Evolutionary conservation across 2,888 invertebrate genomes (phyloP).

Genomic region (Acanthoscelides obtectus): DNA sequence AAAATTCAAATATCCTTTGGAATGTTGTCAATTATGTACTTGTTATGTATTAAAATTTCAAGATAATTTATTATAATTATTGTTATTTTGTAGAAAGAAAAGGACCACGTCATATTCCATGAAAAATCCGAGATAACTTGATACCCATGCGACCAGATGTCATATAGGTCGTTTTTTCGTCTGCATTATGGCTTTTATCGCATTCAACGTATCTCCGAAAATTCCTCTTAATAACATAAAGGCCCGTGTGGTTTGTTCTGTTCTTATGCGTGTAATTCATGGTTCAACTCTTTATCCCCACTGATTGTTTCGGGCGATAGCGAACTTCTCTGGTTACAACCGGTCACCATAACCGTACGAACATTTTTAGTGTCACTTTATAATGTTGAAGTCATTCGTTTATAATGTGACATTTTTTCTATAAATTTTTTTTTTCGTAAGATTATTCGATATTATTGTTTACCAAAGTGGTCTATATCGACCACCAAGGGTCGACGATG

Average conservation of each 20-base stretch:
- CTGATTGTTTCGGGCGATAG: conserved; percentile 34
- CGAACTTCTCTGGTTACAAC: conserved; percentile 33
- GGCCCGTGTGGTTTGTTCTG: conserved; percentile 14
- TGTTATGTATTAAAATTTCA: no score
- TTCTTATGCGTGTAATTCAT: conserved; percentile 20
- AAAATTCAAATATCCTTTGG: no score
- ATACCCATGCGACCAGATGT: conserved; percentile 28
- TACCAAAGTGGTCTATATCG: no score
- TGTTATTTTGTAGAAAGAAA: not conserved
- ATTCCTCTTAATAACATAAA: conserved; percentile 23
- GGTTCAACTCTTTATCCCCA: conserved; percentile 26
- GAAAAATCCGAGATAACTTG: conserved; percentile 11
- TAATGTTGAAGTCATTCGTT: no score
- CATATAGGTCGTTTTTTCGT: conserved; percentile 19
- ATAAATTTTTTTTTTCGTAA: no score
- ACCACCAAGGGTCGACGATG: no score
- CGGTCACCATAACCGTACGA: conserved; percentile 24
- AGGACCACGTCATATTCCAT: not conserved
- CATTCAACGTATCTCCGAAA: conserved; percentile 22
- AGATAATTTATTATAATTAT: no score
- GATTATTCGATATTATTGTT: no score
- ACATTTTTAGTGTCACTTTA: not conserved
- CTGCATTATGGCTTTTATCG: conserved; percentile 21
- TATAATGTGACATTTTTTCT: no score
- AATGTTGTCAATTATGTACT: no score